These are phyloP conservation scores for Paramormyrops kingsleyae DNA, from an alignment of 2,113 vertebrate species.

Conservation along the genomic window DNA sequence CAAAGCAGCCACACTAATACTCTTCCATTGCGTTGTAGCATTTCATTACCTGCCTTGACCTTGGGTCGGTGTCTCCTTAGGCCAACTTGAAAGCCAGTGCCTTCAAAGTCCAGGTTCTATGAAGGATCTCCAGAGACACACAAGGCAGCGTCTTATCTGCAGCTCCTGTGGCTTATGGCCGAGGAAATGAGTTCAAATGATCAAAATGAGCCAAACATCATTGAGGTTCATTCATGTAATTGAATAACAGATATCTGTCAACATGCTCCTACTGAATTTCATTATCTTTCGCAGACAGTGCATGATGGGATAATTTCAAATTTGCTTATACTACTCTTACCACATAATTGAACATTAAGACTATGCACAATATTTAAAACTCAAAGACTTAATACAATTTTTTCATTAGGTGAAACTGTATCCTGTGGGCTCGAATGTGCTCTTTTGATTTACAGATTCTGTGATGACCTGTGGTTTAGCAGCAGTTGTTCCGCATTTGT, in stretches of 20 bases:
- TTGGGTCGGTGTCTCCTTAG: neutral
- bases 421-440: neutral
- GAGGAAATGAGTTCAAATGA: neutral
- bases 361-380: neutral
- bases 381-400: neutral
- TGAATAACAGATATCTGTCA: conserved; percentile 9
- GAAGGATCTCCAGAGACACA: neutral
- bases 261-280: conserved; percentile 1
- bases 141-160: neutral
- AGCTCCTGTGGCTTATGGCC: no score
- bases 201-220: neutral
- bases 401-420: neutral
- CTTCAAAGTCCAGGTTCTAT: neutral
- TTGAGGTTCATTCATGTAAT: conserved; percentile 9
- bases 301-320: neutral
- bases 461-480: neutral
- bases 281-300: conserved; percentile 9
- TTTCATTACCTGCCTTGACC: neutral
- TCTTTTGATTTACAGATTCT: neutral
- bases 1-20: neutral
- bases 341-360: conserved; percentile 15
- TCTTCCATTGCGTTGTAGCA: neutral
- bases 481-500: neutral
- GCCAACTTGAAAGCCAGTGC: neutral
- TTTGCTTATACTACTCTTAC: conserved; percentile 4